phyloP scores from a whole-genome alignment of 2,888 invertebrate genomes.

The Chrysolina haemoptera region DNA sequence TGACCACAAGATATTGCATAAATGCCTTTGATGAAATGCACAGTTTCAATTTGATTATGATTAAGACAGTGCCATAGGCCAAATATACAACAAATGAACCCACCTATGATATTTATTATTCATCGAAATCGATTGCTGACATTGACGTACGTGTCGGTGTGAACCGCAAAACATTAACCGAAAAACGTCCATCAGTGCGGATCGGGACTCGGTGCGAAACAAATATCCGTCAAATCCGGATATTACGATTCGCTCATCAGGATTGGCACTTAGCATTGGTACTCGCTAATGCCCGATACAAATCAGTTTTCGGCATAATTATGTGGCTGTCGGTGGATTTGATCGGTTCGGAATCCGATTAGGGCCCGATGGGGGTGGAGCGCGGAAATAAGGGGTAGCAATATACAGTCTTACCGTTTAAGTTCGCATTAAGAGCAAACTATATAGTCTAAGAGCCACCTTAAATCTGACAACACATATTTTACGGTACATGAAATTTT shows the following conservation, averaged over 20 bases:
- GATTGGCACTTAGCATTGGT: slow-evolving; percentile 50
- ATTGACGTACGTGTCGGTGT: background rate
- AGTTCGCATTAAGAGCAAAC: too few species aligned
- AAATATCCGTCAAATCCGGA: slow-evolving; percentile 55
- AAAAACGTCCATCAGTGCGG: background rate
- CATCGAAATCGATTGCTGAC: background rate
- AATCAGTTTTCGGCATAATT: background rate
- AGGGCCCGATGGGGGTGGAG: background rate
- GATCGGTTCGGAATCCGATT: slow-evolving; percentile 6
- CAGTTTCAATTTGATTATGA: too few species aligned
- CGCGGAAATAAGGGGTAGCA: background rate
- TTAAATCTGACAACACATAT: too few species aligned
- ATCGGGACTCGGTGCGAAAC: slow-evolving; percentile 34
- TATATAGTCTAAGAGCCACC: too few species aligned
- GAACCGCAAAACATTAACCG: slow-evolving; percentile 8
- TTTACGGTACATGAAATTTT: too few species aligned
- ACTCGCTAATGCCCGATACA: slow-evolving; percentile 34
- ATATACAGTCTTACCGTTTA: background rate
- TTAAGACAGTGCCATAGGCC: background rate
- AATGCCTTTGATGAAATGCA: too few species aligned
- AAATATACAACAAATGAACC: background rate
- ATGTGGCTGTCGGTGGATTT: background rate
- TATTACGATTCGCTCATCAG: slow-evolving; percentile 52
- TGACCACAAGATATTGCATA: too few species aligned
- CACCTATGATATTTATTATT: slow-evolving; percentile 1